Evolutionary conservation across 2,888 invertebrate species (phyloP).

Genomic region (Mythimna vitellina): DNA sequence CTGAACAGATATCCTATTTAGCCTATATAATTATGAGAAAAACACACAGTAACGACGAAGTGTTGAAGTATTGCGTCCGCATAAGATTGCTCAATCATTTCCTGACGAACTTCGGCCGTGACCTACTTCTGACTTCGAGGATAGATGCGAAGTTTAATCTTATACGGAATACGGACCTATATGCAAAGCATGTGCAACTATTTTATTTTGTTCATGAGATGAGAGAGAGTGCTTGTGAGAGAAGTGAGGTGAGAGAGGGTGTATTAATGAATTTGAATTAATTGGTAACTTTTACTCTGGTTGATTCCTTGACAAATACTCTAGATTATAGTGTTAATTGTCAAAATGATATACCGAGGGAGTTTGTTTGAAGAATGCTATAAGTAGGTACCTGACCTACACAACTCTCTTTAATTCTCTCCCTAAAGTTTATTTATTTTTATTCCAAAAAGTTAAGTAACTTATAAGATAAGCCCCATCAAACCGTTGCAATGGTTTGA

Average conservation of each 20-base stretch:
- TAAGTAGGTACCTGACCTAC: no score
- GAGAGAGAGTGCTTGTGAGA: no score
- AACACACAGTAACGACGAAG: constrained; percentile 26
- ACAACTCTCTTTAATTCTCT: no score
- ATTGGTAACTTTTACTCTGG: neutral
- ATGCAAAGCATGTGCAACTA: neutral
- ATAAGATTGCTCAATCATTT: constrained; percentile 56
- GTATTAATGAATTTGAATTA: neutral
- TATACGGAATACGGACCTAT: neutral
- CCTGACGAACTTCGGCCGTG: constrained; percentile 58
- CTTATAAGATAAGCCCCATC: no score
- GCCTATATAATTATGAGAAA: constrained; percentile 31
- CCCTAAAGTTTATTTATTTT: no score
- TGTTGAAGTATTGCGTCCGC: constrained; percentile 48
- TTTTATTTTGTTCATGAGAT: constrained; percentile 4
- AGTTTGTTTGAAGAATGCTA: neutral
- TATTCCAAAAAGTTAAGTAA: no score
- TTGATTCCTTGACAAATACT: no score
- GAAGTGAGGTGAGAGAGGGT: no score
- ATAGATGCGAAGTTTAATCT: constrained; percentile 45
- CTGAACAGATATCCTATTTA: constrained; percentile 33
- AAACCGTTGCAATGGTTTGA: no score
- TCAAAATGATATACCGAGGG: neutral
- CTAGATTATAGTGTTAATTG: no score
- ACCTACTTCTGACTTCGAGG: constrained; percentile 46